These are phyloP conservation scores for Argopecten irradians DNA, from an alignment of 1,140 invertebrate genomes.

Conservation along the genomic window DNA sequence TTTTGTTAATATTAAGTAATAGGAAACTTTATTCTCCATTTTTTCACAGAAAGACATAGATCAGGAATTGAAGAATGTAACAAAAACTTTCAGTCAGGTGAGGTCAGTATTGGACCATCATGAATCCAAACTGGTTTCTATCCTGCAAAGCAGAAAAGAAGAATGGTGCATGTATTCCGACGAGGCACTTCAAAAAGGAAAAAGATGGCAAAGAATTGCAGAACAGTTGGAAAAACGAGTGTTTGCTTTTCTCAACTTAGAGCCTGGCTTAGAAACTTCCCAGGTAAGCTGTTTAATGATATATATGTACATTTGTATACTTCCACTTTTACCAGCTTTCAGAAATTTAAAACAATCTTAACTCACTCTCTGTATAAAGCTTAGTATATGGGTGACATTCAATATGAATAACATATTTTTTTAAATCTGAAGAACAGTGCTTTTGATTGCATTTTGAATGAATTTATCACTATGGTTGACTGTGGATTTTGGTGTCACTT, in stretches of 20 bases:
- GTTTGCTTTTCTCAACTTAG: background rate
- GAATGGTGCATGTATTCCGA: background rate
- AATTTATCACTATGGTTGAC: too few species aligned
- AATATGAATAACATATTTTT: too few species aligned
- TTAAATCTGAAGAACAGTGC: too few species aligned
- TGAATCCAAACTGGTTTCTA: background rate
- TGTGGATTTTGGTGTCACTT: too few species aligned
- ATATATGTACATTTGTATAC: too few species aligned
- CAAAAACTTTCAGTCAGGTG: background rate
- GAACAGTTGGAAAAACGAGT: background rate
- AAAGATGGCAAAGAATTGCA: background rate
- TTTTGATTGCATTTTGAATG: too few species aligned
- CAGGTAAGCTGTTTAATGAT: background rate
- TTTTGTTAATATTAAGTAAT: too few species aligned
- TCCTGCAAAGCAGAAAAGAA: background rate
- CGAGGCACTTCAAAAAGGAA: background rate
- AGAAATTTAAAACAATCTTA: too few species aligned
- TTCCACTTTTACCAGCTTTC: too few species aligned
- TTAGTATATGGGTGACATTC: too few species aligned
- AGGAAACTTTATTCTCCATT: too few species aligned
- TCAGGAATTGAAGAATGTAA: background rate
- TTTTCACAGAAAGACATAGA: background rate
- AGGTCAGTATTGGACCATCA: background rate
- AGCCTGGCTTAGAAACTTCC: background rate
- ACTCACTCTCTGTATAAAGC: too few species aligned